Base-by-base conservation (phyloP, 2,797 vertebrate species). In the Meda fulgida region DNA sequence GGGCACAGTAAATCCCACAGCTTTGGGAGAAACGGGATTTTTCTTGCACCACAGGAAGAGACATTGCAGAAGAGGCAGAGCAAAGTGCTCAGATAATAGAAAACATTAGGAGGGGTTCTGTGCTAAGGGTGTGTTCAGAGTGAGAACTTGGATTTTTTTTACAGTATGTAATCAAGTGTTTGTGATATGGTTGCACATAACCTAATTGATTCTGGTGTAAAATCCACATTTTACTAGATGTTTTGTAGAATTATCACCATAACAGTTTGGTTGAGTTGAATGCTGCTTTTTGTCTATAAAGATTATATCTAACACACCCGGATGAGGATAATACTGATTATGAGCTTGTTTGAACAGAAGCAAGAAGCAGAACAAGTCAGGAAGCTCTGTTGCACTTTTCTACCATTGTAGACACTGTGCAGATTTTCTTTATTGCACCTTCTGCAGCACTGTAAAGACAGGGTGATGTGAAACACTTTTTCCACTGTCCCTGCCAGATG, bases 401-500 rank as follows among this genome's bases (percentile, higher is more conserved):
- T 38, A 51, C 34, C 40, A 60, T 29, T 63, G 23, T 36, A 43
- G 43, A 73, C 70, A 53, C 16, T 84, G 34, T 86, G 85, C 69
- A 83, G 86, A 87, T 79, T 38, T 43, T 13, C 13, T 46, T 46
- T 5, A 43, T 40, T 43, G 66, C 80, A 73, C 85, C 53, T 81
- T 85, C 67, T 78, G 72, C 43, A 76, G 78, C 40, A 46, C 73
- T 75, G 46, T 76, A 79, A 81, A 86, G 84, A 81, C 81, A 63
- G 36, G 70, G 76, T 81, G 83, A 84, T 77, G 83, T 87, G 84
- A 89, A 67, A 51, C 38, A 81, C 87, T 88, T 90, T 34, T 91
- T 93, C 76, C 80, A 84, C 79, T 86, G 67, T 89, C 81, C 69
- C 29, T 83, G 89, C 93, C 93, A 94, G 89, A 93, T 89, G 89